Base-by-base conservation (phyloP, 2,888 invertebrate genomes). In the Plagodis dolabraria region DNA sequence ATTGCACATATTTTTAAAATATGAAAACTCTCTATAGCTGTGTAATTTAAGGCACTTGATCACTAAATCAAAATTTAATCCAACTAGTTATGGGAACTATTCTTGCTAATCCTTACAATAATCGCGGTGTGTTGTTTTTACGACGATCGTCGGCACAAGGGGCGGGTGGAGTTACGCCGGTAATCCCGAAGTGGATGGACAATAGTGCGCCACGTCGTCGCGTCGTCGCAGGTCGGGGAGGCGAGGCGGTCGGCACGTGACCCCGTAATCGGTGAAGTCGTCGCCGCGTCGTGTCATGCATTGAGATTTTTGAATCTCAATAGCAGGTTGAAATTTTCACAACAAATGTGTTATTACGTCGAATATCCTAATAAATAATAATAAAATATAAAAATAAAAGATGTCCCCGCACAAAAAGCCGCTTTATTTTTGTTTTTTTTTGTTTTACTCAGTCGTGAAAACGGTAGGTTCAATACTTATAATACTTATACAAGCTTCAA, bases 71-170 rank as follows among this genome's bases (percentile, higher is more conserved):
- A 52, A 34, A 44, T 36, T 10, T 63, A 58, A 63, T 56, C 53
- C 47, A 7, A 34, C 36, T 55, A 52, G 54, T 58, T 55, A 53
- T 53, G 48, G 55, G 10, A 35, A 50, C 53, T 59, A 63, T 53
- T 47, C 64, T 60, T 57, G 53, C 50, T 65, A 69, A 74, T 76
- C 74, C 68, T 47, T 60, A 11, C 60, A 67, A 68, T 77, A 66
- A 75, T 65, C 48, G 51, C 53, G 33, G 67, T 71, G 65, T 81
- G 79, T 81, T 79, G 77, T 80, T 80, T 77, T 72, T 70, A 66
- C 69, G 71, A 63, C 72, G 67, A 67, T 69, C 68, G 71, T 67
- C 57, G 54, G 54, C 33, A 57, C 46, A 47, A 58, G 58, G 58
- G 71, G 69, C 65, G 46, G 64, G 69, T 72, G 74, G 40, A 10